Evolutionary conservation across 2,113 vertebrate species (phyloP).

Genomic region (Furnarius figulus): DNA sequence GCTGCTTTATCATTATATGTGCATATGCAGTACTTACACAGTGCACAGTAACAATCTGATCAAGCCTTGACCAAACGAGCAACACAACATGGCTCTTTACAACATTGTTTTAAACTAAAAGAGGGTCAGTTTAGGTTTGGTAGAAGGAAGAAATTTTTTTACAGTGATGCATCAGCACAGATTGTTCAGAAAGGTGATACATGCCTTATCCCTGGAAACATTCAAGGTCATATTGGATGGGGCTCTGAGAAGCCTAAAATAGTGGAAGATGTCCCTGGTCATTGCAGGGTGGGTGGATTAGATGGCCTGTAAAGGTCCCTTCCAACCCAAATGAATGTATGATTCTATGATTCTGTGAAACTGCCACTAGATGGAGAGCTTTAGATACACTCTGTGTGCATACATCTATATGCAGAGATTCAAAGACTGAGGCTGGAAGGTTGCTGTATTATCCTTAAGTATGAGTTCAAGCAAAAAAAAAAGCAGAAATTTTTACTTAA

Average conservation of each 20-base stretch:
- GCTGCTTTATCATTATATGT: background rate
- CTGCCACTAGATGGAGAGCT: constrained; percentile 62
- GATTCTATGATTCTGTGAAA: background rate
- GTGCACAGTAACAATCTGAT: background rate
- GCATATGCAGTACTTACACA: accelerated
- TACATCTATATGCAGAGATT: accelerated
- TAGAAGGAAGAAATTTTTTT: background rate
- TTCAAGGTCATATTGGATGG: background rate
- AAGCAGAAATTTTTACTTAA: background rate
- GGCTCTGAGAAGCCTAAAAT: background rate
- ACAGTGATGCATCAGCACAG: background rate
- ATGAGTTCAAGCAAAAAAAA: background rate
- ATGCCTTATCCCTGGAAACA: background rate
- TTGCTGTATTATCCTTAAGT: background rate
- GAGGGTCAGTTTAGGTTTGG: background rate
- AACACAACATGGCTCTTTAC: background rate
- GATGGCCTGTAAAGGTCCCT: background rate
- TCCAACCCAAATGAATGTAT: background rate
- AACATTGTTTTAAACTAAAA: background rate
- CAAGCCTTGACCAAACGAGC: background rate
- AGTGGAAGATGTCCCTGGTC: background rate
- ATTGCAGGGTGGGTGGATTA: background rate
- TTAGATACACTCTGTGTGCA: background rate
- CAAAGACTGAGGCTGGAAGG: background rate
- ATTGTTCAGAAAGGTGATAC: background rate